These are phyloP conservation scores for Acanthis flammea DNA, from an alignment of 2,797 vertebrate species.

Conservation along the genomic window DNA sequence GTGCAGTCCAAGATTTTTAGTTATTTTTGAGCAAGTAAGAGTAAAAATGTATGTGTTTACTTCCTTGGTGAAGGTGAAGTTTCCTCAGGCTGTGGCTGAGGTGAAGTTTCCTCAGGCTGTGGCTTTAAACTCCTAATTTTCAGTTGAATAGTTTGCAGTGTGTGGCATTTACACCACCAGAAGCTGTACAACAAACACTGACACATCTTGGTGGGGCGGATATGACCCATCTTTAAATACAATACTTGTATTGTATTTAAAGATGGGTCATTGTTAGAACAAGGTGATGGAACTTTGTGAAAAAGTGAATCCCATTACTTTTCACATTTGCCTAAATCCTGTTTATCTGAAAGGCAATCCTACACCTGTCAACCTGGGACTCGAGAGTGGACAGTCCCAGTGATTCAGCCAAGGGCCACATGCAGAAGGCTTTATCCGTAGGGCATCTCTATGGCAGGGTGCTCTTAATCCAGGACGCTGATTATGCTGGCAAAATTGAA, in stretches of 20 bases:
- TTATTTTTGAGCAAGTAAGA: neutral
- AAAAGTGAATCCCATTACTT: neutral
- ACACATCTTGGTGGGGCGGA: neutral
- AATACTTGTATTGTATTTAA: too few relatives aligned
- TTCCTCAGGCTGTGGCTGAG: neutral
- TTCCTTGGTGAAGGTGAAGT: neutral
- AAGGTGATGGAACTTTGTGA: neutral
- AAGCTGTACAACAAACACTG: neutral
- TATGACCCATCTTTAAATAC: neutral
- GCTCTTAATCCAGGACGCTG: neutral
- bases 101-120: neutral
- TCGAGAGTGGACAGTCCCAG: neutral
- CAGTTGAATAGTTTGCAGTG: neutral
- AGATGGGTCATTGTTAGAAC: neutral
- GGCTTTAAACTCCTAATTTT: neutral
- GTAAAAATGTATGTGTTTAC: neutral
- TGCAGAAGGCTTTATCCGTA: neutral
- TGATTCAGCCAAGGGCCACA: neutral
- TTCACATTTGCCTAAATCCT: neutral
- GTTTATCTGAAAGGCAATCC: neutral
- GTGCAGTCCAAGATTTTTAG: neutral
- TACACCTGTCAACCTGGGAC: neutral
- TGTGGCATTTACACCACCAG: neutral
- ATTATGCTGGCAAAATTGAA: neutral
- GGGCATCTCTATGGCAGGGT: neutral